Percentiles rank a stretch among this genome's conserved stretches.
Conservation (phyloP, 2,888 invertebrate genomes). For the Notodonta ziczac region DNA sequence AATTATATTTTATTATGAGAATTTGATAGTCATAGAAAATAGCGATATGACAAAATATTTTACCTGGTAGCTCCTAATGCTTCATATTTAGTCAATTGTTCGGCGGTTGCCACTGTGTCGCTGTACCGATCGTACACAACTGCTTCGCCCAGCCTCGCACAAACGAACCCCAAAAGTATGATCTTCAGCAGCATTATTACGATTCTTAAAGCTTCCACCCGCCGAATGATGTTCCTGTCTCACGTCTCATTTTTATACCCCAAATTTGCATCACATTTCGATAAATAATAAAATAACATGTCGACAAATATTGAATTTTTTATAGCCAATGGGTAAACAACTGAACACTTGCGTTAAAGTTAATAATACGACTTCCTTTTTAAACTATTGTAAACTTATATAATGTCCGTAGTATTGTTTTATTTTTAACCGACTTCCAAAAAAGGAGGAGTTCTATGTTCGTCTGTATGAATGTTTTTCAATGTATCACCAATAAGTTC, state of each 20-base stretch:
- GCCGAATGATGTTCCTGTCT: background rate
- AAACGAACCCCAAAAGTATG: background rate
- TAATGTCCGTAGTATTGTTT: no score
- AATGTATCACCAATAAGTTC: no score
- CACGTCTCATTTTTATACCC: background rate
- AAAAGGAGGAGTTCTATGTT: no score
- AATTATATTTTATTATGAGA: no score
- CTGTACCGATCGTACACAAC: background rate
- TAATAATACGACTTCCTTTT: no score
- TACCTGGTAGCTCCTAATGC: background rate
- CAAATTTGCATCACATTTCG: background rate
- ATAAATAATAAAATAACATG: background rate
- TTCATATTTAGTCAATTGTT: background rate
- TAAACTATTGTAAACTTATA: no score
- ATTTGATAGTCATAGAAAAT: no score
- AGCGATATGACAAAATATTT: background rate
- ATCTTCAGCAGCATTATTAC: slow-evolving; percentile 3
- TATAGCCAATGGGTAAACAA: no score
- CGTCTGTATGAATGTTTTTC: no score
- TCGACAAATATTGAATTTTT: background rate
- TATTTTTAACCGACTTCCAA: no score
- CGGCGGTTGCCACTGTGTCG: background rate
- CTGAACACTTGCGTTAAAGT: no score
- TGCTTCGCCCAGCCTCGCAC: background rate
- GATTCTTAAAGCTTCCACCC: background rate